Evolutionary conservation across 2,113 vertebrate species (phyloP).

Genomic region (Serinus canaria): DNA sequence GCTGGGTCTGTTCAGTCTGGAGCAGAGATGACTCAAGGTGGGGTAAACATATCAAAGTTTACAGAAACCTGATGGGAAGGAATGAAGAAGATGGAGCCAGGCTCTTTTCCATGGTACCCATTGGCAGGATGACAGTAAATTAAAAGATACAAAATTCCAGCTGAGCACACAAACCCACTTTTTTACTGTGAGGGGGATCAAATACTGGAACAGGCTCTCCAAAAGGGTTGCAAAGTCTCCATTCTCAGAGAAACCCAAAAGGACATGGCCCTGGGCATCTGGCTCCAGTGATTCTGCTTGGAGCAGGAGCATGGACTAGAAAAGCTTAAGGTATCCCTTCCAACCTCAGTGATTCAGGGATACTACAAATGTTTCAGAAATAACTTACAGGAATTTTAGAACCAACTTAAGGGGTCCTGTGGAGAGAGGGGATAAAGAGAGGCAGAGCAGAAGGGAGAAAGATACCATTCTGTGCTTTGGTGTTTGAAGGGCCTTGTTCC

Average conservation of each 20-base stretch:
- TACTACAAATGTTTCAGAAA: background rate
- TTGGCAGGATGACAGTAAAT: background rate
- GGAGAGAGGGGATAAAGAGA: background rate
- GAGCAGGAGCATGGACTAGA: background rate
- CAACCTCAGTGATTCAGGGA: background rate
- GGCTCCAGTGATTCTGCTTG: background rate
- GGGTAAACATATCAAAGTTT: background rate
- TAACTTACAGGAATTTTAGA: background rate
- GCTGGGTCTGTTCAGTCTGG: background rate
- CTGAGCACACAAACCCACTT: background rate
- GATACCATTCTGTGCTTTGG: background rate
- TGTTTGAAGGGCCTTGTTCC: background rate
- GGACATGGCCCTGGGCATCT: background rate
- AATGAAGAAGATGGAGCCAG: background rate
- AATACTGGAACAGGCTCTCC: background rate
- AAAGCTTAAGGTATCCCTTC: background rate
- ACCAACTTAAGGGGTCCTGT: background rate
- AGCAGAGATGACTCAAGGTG: accelerated
- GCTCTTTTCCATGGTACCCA: background rate
- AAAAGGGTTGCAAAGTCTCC: background rate
- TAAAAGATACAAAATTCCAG: background rate
- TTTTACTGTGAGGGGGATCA: background rate
- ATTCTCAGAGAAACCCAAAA: background rate
- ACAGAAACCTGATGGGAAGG: background rate
- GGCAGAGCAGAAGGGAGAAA: background rate